These are phyloP conservation scores for Elysia crispata DNA, from an alignment of 2,888 invertebrate genomes.

Conservation along the genomic window DNA sequence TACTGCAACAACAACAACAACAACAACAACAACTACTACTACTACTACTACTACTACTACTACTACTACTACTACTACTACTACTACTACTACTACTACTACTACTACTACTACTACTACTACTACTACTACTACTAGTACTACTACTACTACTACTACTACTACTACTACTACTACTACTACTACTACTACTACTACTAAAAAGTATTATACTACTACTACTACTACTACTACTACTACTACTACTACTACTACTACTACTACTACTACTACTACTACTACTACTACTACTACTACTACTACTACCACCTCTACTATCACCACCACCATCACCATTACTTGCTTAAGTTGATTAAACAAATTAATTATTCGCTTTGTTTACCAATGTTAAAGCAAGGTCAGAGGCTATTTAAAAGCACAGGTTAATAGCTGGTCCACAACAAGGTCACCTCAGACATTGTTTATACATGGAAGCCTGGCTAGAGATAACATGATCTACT, in stretches of 20 bases:
- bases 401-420: no score
- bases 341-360: no score
- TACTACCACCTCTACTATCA: no score
- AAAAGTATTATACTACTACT: not conserved
- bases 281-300: constrained; percentile 11
- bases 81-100: not conserved
- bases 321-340: no score
- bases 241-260: constrained; percentile 13
- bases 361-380: no score
- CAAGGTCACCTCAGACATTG: no score
- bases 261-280: constrained; percentile 17
- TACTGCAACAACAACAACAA: not conserved
- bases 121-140: constrained; percentile 9
- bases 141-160: constrained; percentile 17
- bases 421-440: no score
- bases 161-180: constrained; percentile 11
- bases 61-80: constrained; percentile 1
- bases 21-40: not conserved
- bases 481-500: no score
- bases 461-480: no score
- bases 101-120: constrained; percentile 17
- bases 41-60: constrained; percentile 13
- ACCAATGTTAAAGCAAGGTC: no score
- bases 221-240: not conserved
- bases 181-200: no score